Evolutionary conservation across 2,888 invertebrate species (phyloP).

Genomic region (Leucophenga montana): DNA sequence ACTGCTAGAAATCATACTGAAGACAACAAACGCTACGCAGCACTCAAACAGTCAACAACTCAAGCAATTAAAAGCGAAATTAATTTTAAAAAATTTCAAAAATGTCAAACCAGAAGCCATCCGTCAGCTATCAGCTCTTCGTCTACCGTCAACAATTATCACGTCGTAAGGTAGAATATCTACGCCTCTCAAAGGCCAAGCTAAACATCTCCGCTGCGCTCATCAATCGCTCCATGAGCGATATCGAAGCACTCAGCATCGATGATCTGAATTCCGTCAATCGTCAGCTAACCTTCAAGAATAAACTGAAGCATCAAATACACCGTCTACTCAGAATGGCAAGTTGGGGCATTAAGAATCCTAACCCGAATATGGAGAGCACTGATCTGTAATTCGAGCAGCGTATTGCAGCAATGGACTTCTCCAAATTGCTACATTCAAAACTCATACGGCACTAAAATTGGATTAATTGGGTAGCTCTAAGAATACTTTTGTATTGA

Average conservation of each 20-base stretch:
- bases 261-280: conserved; percentile 58
- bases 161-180: conserved; percentile 53
- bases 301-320: conserved; percentile 54
- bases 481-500: too few species aligned
- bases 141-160: conserved; percentile 56
- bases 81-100: conserved; percentile 25
- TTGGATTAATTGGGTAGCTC: too few species aligned
- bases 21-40: conserved; percentile 47
- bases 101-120: conserved; percentile 44
- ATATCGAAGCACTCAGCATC: conserved; percentile 50
- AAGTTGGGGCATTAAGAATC: conserved; percentile 53
- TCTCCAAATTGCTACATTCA: too few species aligned
- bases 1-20: not conserved
- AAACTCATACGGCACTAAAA: too few species aligned
- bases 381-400: conserved; percentile 46
- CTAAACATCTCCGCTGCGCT: conserved; percentile 57
- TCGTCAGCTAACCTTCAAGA: conserved; percentile 56
- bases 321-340: conserved; percentile 50
- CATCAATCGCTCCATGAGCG: conserved; percentile 52
- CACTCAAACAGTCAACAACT: conserved; percentile 29
- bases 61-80: conserved; percentile 7
- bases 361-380: conserved; percentile 57
- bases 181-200: conserved; percentile 57
- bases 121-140: conserved; percentile 57
- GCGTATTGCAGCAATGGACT: not conserved